phyloP scores from a whole-genome alignment of 2,888 invertebrate species.

The Cactoblastis cactorum region DNA sequence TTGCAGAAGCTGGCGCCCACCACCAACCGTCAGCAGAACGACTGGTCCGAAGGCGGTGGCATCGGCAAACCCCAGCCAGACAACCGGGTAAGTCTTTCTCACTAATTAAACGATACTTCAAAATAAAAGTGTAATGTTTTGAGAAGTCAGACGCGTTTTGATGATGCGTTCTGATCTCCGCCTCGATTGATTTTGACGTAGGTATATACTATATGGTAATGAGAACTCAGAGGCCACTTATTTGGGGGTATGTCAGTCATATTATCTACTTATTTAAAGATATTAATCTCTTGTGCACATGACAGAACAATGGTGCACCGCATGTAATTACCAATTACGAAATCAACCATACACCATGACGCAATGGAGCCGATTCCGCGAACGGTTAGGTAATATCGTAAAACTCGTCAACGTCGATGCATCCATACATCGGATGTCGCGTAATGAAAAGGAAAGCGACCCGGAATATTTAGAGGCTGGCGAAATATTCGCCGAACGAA shows the following conservation, averaged over 20 bases:
- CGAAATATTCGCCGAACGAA: constrained; percentile 75
- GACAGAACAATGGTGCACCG: constrained; percentile 12
- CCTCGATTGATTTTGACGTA: too few species aligned
- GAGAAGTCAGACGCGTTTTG: not conserved
- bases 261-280: not conserved
- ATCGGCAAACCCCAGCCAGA: constrained; percentile 93
- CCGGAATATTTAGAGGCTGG: constrained; percentile 70
- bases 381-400: constrained; percentile 64
- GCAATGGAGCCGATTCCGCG: constrained; percentile 52
- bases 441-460: constrained; percentile 73
- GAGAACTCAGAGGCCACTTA: not conserved
- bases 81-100: constrained; percentile 79
- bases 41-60: constrained; percentile 93
- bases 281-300: not conserved
- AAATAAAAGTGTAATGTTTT: not conserved
- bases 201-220: too few species aligned
- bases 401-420: constrained; percentile 39
- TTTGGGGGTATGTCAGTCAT: not conserved
- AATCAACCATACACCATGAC: constrained; percentile 47
- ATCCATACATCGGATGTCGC: constrained; percentile 50
- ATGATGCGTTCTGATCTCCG: too few species aligned
- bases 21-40: constrained; percentile 89
- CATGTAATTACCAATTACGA: constrained; percentile 41
- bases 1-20: constrained; percentile 91
- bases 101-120: not conserved